Percentiles rank a stretch among this genome's conserved stretches.
Evolutionary conservation across 2,888 invertebrate species (phyloP).

Genomic region (Smittia aterrima): DNA sequence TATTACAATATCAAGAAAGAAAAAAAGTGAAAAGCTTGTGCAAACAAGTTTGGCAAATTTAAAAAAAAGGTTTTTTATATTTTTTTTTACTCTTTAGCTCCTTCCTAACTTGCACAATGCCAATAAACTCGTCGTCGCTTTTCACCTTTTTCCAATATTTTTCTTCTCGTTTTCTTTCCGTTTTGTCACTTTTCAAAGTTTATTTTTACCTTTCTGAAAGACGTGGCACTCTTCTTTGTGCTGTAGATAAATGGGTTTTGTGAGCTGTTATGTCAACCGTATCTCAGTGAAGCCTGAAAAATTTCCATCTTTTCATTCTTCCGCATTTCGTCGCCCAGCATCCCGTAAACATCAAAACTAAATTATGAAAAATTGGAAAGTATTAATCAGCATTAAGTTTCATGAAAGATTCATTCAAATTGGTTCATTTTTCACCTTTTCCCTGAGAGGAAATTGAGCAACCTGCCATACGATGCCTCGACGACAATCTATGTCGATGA

Average conservation of each 20-base stretch:
- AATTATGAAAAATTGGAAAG: constrained; percentile 26
- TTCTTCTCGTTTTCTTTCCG: neutral
- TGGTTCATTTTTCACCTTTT: constrained; percentile 3
- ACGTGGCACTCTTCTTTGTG: constrained; percentile 1
- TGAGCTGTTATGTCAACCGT: constrained; percentile 12
- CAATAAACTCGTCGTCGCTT: neutral
- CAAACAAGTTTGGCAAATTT: constrained; percentile 14
- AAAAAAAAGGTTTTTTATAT: neutral
- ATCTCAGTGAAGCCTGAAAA: constrained; percentile 11
- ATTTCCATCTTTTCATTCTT: constrained; percentile 12
- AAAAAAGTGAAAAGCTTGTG: neutral
- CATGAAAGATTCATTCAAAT: constrained; percentile 15
- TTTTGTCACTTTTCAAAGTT: constrained; percentile 9
- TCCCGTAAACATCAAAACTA: neutral
- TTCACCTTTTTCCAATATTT: constrained; percentile 15
- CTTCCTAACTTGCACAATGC: neutral
- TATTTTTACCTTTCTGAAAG: neutral
- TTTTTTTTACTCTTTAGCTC: neutral
- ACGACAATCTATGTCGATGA: too few species aligned
- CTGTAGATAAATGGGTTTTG: neutral
- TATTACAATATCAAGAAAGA: constrained; percentile 22
- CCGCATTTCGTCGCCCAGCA: neutral
- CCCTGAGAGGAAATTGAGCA: neutral
- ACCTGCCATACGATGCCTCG: too few species aligned
- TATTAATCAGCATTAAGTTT: constrained; percentile 27